These are phyloP conservation scores for Tetramorium simillimum DNA, from an alignment of 1,140 invertebrate species.

Conservation along the genomic window DNA sequence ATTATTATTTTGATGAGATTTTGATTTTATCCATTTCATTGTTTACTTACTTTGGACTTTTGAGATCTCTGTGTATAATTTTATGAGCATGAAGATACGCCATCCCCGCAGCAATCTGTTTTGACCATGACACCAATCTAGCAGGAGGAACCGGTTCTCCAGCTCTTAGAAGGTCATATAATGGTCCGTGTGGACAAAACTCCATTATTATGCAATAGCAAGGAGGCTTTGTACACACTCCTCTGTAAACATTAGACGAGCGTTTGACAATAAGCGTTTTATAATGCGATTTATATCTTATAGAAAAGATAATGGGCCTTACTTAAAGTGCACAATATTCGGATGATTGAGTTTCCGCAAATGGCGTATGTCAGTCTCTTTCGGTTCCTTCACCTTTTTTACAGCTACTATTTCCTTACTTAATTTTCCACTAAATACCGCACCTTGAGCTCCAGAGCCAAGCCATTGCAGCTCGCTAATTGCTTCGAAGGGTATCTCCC, in stretches of 20 bases:
- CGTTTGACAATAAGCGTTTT: constrained; percentile 24
- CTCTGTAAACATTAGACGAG: constrained; percentile 86
- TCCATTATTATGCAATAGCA: constrained; percentile 99
- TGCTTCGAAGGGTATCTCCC: constrained; percentile 97
- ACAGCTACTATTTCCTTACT: constrained; percentile 96
- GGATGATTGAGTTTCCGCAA: constrained; percentile 97
- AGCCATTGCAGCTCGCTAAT: constrained; percentile 97
- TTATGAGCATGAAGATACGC: constrained; percentile 98
- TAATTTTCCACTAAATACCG: constrained; percentile 96
- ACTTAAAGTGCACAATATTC: constrained; percentile 98
- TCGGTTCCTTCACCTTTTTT: constrained; percentile 97
- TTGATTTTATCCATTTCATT: background rate
- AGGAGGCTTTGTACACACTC: constrained; percentile 96
- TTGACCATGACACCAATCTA: constrained; percentile 96
- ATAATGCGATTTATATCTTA: background rate
- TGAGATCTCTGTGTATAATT: constrained; percentile 98
- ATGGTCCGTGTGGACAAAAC: constrained; percentile 97
- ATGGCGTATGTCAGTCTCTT: constrained; percentile 98
- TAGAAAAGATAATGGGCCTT: constrained; percentile 75
- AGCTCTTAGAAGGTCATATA: constrained; percentile 95
- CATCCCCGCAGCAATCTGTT: constrained; percentile 98
- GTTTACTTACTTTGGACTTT: constrained; percentile 95
- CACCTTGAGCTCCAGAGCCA: constrained; percentile 98
- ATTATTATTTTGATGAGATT: background rate
- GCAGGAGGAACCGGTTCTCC: constrained; percentile 93